Base-by-base conservation (phyloP, 2,888 invertebrate species). In the Argyresthia albistria region DNA sequence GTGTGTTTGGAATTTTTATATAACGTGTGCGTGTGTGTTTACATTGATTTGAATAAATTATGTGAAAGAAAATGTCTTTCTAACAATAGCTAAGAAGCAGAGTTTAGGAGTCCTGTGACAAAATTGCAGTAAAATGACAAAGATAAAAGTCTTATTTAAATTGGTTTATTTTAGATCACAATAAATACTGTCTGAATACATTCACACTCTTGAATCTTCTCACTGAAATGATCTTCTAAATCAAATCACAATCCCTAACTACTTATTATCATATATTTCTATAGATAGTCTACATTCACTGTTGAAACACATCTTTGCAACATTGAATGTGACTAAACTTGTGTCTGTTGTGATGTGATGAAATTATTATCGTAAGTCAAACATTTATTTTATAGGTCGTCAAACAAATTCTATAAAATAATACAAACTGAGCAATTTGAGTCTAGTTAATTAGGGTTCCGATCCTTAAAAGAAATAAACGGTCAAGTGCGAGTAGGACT, bases 301-400 rank as follows among this genome's bases (percentile, higher is more conserved):
- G 79, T 82, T 80, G 77, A 76, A 82, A 79, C 62, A 72, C 57
- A 81, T 82, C 66, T 80, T 79, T 73, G 69, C 78, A 80, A 78
- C 73, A 81, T 80, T 79, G 76, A 79, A 74, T 16, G 35, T 51
- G 16, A 14, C 14, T 54, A 25, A 51, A 51, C 51, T 50, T 49
- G 37, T 42, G 15, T 48, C 37, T 36, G 35, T 50, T 56, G 54
- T 54, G 53, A 50, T 52, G 53, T 53, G 43, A 46, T 52, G 46
- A 51, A 53, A 47, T 8, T 52, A 50, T 46, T 14, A 45, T 45
- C 3, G n/a, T 45, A 45, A 45, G 16, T 45, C 43, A 2, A 25
- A 25, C 2, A 25, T 25, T 25, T 25, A 25, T 25, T 25, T 25
- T 2, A 2, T 25, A 25, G 25, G 25, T 25, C 25, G 25, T 25